Evolutionary conservation across 1,140 invertebrate genomes (phyloP).

Genomic region (Nephila pilipes): DNA sequence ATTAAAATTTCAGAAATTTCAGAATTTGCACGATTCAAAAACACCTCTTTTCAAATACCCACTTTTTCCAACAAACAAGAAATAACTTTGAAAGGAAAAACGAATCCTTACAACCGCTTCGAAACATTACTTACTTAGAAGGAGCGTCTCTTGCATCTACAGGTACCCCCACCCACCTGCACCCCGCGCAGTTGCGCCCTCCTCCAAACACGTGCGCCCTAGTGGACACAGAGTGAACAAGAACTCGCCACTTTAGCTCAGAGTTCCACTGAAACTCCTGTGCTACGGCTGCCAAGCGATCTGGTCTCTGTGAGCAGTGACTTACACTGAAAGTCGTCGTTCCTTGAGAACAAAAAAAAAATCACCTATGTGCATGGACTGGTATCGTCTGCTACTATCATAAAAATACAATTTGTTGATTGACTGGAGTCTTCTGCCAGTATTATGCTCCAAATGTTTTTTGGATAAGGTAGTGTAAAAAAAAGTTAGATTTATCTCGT

Average conservation of each 20-base stretch:
- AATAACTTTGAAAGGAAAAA: background rate
- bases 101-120: background rate
- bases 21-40: too few relatives aligned
- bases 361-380: background rate
- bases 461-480: background rate
- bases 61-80: too few relatives aligned
- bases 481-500: background rate
- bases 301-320: background rate
- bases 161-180: background rate
- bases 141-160: background rate
- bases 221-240: conserved; percentile 24
- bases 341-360: background rate
- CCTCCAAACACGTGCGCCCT: conserved; percentile 9
- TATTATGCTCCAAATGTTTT: background rate
- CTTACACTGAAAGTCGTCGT: background rate
- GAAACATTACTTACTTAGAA: background rate
- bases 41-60: too few relatives aligned
- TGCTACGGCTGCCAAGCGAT: background rate
- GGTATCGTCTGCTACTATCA: background rate
- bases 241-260: background rate
- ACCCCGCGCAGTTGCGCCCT: background rate
- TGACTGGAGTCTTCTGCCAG: background rate
- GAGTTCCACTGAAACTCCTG: background rate
- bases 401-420: conserved; percentile 33
- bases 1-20: too few relatives aligned